phyloP scores from a whole-genome alignment of 1,140 invertebrate species.

The Caenorhabditis elegans region DNA sequence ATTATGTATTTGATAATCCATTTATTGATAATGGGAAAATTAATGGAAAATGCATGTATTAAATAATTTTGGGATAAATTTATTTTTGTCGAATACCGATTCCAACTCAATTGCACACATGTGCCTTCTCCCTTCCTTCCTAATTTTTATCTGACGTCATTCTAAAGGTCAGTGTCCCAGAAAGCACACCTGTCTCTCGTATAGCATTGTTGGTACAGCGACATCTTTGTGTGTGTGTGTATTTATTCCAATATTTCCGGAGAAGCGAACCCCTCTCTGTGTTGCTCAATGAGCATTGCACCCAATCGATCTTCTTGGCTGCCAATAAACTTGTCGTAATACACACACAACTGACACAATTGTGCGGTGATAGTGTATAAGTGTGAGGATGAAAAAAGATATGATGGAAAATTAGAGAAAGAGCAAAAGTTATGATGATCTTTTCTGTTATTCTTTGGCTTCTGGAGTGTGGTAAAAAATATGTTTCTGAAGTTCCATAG shows the following conservation, averaged over 20 bases:
- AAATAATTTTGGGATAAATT: too few species aligned
- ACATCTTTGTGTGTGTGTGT: too few species aligned
- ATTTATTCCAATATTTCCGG: too few species aligned
- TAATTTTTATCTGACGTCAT: background rate
- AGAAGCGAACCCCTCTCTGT: background rate
- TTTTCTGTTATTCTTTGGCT: background rate
- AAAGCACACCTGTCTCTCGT: background rate
- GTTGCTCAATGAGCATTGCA: background rate
- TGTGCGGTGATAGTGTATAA: background rate
- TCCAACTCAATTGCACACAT: too few species aligned
- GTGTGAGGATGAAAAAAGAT: background rate
- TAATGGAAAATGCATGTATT: too few species aligned
- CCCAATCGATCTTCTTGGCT: conserved; percentile 22
- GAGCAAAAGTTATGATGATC: background rate
- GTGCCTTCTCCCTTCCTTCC: background rate
- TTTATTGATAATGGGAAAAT: too few species aligned
- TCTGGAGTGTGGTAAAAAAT: too few species aligned
- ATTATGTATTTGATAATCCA: too few species aligned
- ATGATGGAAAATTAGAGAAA: background rate
- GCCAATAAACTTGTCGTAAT: conserved; percentile 33
- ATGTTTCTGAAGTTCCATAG: too few species aligned
- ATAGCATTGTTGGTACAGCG: too few species aligned
- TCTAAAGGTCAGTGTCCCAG: background rate
- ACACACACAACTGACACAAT: conserved; percentile 21
- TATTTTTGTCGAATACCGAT: too few species aligned